A percentile compares a stretch with the other conserved stretches of the same genome.
phyloP scores from a whole-genome alignment of 2,888 invertebrate species.

The Tridacna gigas region DNA sequence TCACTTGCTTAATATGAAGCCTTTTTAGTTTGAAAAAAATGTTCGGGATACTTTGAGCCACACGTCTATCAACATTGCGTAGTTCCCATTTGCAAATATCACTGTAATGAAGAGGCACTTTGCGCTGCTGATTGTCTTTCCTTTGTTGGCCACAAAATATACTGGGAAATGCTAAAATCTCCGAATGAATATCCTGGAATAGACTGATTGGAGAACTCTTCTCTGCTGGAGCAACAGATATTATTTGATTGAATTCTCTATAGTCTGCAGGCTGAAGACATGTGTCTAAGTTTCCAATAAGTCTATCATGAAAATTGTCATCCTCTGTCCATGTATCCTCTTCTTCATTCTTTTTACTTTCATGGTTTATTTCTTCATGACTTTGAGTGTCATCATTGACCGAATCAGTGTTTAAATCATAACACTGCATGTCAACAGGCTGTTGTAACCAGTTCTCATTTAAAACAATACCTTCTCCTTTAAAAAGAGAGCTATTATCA shows the following conservation, averaged over 20 bases:
- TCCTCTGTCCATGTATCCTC: conserved; percentile 35
- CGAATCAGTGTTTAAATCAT: background rate
- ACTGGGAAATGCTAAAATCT: conserved; percentile 41
- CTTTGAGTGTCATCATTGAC: background rate
- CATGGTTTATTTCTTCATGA: background rate
- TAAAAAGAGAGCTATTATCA: conserved; percentile 44
- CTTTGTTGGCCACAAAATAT: conserved; percentile 44
- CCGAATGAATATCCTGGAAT: conserved; percentile 29
- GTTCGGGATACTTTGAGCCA: conserved; percentile 35
- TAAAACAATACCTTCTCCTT: conserved; percentile 45
- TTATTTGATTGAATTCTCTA: conserved; percentile 46
- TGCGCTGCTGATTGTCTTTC: conserved; percentile 23
- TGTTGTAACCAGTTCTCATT: conserved; percentile 39
- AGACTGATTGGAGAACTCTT: conserved; percentile 25
- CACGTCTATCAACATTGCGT: conserved; percentile 44
- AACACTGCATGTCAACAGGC: conserved; percentile 1
- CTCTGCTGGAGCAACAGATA: conserved; percentile 43
- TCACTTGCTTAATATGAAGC: conserved; percentile 44
- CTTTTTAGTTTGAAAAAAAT: conserved; percentile 47
- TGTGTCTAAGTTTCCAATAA: conserved; percentile 36
- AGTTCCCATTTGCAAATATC: conserved; percentile 45
- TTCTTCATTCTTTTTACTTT: background rate
- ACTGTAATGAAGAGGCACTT: conserved; percentile 44
- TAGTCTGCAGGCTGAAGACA: conserved; percentile 37
- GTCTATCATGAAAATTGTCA: conserved; percentile 27